Evolutionary conservation across 2,113 vertebrate species (phyloP).

Genomic region (Anseranas semipalmata): DNA sequence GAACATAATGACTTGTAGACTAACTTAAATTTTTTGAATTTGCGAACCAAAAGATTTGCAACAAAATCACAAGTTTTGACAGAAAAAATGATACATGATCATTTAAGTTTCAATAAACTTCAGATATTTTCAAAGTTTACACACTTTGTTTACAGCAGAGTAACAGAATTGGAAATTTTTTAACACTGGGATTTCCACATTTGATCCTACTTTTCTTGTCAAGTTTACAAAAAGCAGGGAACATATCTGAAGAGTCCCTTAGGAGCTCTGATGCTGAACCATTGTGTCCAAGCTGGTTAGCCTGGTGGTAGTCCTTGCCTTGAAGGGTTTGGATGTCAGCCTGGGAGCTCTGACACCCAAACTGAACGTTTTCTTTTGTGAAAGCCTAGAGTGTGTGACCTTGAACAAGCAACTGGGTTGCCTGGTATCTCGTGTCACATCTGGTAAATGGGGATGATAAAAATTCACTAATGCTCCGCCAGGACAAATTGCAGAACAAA

Average conservation of each 20-base stretch:
- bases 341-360: not conserved
- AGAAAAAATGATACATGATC: not conserved
- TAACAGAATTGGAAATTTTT: not conserved
- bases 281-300: not conserved
- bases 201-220: not conserved
- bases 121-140: not conserved
- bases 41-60: not conserved
- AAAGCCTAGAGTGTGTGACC: accelerated
- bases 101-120: not conserved
- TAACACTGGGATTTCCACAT: not conserved
- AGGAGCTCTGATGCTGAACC: too few relatives aligned
- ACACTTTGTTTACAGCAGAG: not conserved
- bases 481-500: not conserved
- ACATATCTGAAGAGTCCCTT: not conserved
- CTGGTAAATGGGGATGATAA: not conserved
- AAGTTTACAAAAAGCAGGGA: not conserved
- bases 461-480: not conserved
- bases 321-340: not conserved
- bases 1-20: not conserved
- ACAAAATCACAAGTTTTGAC: not conserved
- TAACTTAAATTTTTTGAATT: not conserved
- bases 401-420: not conserved
- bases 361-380: not conserved
- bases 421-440: not conserved
- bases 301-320: not conserved